Percentiles rank a stretch among this genome's conserved stretches.
Conservation (phyloP, 1,140 invertebrate genomes). For the Pseudomyrmex cubaensis region DNA sequence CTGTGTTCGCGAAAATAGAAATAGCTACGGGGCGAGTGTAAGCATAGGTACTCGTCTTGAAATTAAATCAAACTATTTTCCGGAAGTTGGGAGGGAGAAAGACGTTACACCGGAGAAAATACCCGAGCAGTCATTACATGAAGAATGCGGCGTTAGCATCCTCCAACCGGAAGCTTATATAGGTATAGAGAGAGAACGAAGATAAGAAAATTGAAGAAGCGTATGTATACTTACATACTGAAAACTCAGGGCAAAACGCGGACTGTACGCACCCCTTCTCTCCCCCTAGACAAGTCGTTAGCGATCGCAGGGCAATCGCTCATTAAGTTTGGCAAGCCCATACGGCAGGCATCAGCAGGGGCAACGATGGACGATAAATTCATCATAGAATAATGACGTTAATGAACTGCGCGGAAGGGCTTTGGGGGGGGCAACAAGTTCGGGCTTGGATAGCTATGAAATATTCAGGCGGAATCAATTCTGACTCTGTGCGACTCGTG, state of each 20-base stretch:
- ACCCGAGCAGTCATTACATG: background rate
- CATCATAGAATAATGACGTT: constrained; percentile 81
- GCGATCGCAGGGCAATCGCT: constrained; percentile 67
- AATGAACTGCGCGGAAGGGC: constrained; percentile 72
- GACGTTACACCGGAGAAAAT: background rate
- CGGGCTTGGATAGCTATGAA: constrained; percentile 77
- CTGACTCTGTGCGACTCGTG: constrained; percentile 68
- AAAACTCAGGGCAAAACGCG: constrained; percentile 18
- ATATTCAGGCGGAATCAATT: constrained; percentile 85
- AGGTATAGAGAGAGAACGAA: background rate
- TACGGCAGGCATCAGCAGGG: constrained; percentile 57
- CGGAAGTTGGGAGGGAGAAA: too few relatives aligned
- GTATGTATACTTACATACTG: background rate
- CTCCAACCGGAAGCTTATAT: background rate
- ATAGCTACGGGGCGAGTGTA: constrained; percentile 29
- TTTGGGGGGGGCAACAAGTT: constrained; percentile 75
- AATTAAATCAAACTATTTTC: background rate
- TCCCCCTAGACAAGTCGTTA: constrained; percentile 55
- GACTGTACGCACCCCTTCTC: too few relatives aligned
- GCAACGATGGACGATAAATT: constrained; percentile 73
- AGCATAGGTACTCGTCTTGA: background rate
- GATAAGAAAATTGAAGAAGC: constrained; percentile 1
- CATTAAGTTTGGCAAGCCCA: constrained; percentile 71
- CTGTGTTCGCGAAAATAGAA: constrained; percentile 30
- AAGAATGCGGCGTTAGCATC: background rate